Base-by-base conservation (phyloP, 2,888 invertebrate species). In the Chymomyza caudatula region DNA sequence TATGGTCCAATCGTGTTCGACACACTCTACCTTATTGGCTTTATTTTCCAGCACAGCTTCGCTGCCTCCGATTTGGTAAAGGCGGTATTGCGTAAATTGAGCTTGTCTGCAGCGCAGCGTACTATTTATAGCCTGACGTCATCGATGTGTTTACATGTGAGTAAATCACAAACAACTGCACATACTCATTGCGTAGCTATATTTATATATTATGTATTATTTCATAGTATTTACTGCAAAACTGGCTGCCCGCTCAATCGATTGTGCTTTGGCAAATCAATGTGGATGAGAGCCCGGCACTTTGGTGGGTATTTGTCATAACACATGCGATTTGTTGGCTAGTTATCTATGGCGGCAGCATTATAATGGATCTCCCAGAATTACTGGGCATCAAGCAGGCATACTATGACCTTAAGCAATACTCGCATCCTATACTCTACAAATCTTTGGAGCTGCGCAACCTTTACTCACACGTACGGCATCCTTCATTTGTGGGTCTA, bases 321-420 rank as follows among this genome's bases (percentile, higher is more conserved):
- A 77, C 92, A 15, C 94, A 94, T 78, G 75, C 88, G 0, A 71
- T 92, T 29, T 91, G 92, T 11, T 94, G 94, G 94, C 84, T 90
- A 22, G 83, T 93, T 3, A 92, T 94, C 67, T 93, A 92, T 76
- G 91, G 92, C 20, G 93, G 93, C 6, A 92, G 92, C 73, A 88
- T 93, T 52, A 92, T 93, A 78, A 92, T 93, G 92, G 94, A 94
- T 82, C 89, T 93, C 20, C 91, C 92, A 0, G 93, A 94, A 79
- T 85, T 94, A 3, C 77, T 92, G 23, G 94, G 94, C 3, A 85
- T 93, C 4, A 94, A 93, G 81, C 94, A 94, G 91, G 90, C 93
- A 4, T 93, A 92, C 84, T 93, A 93, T 68, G 91, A 91, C 74
- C 77, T 93, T 19, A 91, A 91, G 53, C 90, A 90, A 17, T 90